These are phyloP conservation scores for Caenorhabditis elegans DNA, from an alignment of 1,140 invertebrate species.

Conservation along the genomic window WBcel235 BX284602.5:2469001-2469500, in stretches of 20 bases:
- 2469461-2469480: not conserved
- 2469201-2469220: conserved; percentile 68
- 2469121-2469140: too few relatives aligned
- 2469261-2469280: conserved; percentile 79
- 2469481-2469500: conserved; percentile 10
- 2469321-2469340: conserved; percentile 72
- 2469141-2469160: conserved; percentile 26
- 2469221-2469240: conserved; percentile 87
- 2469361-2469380: conserved; percentile 78
- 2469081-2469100: too few relatives aligned
- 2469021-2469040: conserved; percentile 93
- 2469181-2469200: not conserved
- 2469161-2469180: not conserved
- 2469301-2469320: conserved; percentile 74
- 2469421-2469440: not conserved
- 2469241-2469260: conserved; percentile 83
- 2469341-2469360: conserved; percentile 86
- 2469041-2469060: conserved; percentile 84
- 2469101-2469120: not conserved
- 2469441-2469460: not conserved
- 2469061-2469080: conserved; percentile 67
- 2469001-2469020: conserved; percentile 82
- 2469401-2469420: not conserved
- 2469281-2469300: conserved; percentile 79
- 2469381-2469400: conserved; percentile 67